These are phyloP conservation scores for Augochlorella aurata DNA, from an alignment of 2,888 invertebrate genomes.

Conservation along the genomic window DNA sequence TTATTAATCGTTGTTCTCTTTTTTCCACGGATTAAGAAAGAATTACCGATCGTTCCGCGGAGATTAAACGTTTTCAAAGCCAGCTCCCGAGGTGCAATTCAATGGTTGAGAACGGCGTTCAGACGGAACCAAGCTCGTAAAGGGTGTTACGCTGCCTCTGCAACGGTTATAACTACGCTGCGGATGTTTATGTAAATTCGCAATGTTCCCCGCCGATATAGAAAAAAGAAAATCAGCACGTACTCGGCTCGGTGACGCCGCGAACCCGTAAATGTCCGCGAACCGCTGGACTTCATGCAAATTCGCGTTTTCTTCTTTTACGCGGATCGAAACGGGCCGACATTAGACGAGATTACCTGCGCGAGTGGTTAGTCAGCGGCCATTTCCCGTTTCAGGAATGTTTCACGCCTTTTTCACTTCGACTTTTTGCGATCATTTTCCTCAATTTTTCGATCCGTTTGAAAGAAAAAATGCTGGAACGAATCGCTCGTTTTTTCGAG, in stretches of 20 bases:
- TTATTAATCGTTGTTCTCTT: too few relatives aligned
- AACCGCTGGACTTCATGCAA: background rate
- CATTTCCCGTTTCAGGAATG: too few relatives aligned
- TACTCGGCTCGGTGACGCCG: background rate
- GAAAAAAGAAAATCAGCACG: background rate
- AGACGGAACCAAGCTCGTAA: background rate
- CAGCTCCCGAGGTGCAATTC: background rate
- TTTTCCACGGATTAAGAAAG: background rate
- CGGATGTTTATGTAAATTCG: background rate
- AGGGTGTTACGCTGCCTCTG: constrained; percentile 2
- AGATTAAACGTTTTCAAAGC: background rate
- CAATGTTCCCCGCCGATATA: background rate
- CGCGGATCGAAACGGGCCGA: background rate
- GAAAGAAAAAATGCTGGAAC: too few relatives aligned
- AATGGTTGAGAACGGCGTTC: background rate
- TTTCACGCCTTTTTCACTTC: too few relatives aligned
- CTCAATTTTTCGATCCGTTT: too few relatives aligned
- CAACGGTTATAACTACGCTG: background rate
- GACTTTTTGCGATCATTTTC: too few relatives aligned
- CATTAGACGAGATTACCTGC: background rate
- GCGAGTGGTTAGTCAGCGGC: background rate
- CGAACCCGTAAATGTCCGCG: background rate
- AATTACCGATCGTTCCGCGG: background rate
- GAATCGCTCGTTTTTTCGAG: too few relatives aligned
- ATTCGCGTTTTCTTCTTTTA: background rate